These are phyloP conservation scores for Melitaea athalia DNA, from an alignment of 2,888 invertebrate species.

Conservation along the genomic window DNA sequence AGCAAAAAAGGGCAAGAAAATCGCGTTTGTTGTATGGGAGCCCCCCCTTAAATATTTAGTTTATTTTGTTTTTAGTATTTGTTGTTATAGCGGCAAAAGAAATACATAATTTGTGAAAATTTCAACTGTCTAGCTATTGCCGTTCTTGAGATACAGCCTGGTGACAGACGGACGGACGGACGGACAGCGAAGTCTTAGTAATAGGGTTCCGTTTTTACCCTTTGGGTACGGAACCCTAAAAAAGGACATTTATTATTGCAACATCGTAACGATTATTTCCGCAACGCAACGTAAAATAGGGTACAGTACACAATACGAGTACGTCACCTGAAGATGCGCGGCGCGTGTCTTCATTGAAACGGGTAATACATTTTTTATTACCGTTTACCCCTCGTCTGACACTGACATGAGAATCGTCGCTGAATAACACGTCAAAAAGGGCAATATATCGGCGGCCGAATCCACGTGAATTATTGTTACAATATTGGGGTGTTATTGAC, in stretches of 20 bases:
- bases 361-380: conserved; percentile 60
- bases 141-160: no score
- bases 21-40: no score
- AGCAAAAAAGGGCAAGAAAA: no score
- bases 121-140: no score
- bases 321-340: conserved; percentile 41
- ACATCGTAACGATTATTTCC: conserved; percentile 17
- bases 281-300: conserved; percentile 20
- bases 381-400: conserved; percentile 51
- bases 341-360: conserved; percentile 62
- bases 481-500: conserved; percentile 65
- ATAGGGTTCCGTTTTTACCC: no score
- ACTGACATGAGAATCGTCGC: conserved; percentile 62
- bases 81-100: no score
- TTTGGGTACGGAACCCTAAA: no score
- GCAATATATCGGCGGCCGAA: conserved; percentile 68
- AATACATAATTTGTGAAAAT: no score
- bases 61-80: no score
- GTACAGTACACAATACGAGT: conserved; percentile 27
- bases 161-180: no score
- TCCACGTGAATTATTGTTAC: conserved; percentile 73
- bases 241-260: not conserved
- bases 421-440: conserved; percentile 79
- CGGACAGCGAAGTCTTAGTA: no score
- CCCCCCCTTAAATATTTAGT: no score